Percentiles rank a stretch among this genome's conserved stretches.
phyloP scores from a whole-genome alignment of 2,113 vertebrate species.

The Vicugna pacos region DNA sequence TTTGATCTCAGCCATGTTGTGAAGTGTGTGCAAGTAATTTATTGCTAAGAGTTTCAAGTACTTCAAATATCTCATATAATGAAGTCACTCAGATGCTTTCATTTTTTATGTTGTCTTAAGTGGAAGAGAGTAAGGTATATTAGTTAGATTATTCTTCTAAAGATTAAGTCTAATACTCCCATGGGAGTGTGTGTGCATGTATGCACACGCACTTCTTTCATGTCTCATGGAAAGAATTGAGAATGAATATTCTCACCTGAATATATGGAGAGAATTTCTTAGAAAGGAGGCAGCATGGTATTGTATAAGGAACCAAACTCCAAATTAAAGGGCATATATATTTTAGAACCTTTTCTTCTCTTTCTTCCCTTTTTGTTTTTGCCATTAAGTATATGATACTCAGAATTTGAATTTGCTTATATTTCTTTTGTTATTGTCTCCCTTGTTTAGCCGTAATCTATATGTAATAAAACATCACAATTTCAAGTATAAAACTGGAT shows the following conservation, averaged over 20 bases:
- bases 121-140: background rate
- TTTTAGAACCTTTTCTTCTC: background rate
- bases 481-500: constrained; percentile 19
- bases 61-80: background rate
- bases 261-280: background rate
- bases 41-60: background rate
- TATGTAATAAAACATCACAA: background rate
- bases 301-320: background rate
- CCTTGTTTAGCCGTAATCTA: background rate
- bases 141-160: background rate
- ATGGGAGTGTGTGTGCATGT: too few relatives aligned
- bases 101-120: background rate
- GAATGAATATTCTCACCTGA: background rate
- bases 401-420: background rate
- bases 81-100: background rate
- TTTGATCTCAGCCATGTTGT: background rate
- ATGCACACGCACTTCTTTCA: background rate
- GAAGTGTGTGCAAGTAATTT: background rate
- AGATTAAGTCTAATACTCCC: background rate
- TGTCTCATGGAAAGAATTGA: background rate
- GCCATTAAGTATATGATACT: background rate
- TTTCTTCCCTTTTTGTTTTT: background rate
- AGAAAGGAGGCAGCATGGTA: background rate
- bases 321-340: background rate
- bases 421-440: background rate